A percentile compares a stretch with the other conserved stretches of the same genome.
Evolutionary conservation across 2,797 vertebrate species (phyloP).

Genomic region (Lepus townsendii): DNA sequence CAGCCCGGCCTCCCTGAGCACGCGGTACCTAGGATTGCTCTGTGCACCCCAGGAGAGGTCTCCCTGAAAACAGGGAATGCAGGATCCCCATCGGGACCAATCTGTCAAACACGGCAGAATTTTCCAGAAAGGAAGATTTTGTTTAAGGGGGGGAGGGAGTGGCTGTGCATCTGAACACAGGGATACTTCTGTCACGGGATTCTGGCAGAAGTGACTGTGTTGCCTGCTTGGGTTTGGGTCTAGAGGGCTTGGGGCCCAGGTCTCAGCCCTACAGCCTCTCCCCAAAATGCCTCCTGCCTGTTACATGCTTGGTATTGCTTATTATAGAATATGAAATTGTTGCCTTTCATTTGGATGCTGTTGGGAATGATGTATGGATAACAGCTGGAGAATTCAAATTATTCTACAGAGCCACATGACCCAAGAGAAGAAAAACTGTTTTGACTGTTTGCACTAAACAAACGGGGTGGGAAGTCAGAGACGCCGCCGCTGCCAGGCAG

Average conservation of each 20-base stretch:
- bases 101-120: constrained; percentile 34
- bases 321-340: constrained; percentile 75
- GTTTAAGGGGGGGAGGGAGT: not conserved
- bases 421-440: constrained; percentile 84
- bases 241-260: not conserved
- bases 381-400: constrained; percentile 86
- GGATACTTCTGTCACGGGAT: not conserved
- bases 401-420: constrained; percentile 79
- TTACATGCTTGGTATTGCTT: constrained; percentile 42
- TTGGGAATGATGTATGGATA: constrained; percentile 78
- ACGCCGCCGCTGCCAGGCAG: constrained; percentile 53
- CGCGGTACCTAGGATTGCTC: not conserved
- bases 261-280: not conserved
- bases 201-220: accelerated
- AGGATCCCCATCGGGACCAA: not conserved
- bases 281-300: not conserved
- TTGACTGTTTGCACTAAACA: constrained; percentile 82
- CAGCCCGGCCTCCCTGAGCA: not conserved
- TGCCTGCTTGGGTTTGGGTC: no score
- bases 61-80: not conserved
- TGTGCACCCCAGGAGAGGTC: not conserved
- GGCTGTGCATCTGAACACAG: no score
- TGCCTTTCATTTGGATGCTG: constrained; percentile 78
- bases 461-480: constrained; percentile 79
- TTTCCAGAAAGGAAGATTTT: constrained; percentile 54